A percentile compares a stretch with the other conserved stretches of the same genome.
These are phyloP conservation scores for Coreoperca whiteheadi DNA, from an alignment of 2,113 vertebrate species.

Conservation along the genomic window DNA sequence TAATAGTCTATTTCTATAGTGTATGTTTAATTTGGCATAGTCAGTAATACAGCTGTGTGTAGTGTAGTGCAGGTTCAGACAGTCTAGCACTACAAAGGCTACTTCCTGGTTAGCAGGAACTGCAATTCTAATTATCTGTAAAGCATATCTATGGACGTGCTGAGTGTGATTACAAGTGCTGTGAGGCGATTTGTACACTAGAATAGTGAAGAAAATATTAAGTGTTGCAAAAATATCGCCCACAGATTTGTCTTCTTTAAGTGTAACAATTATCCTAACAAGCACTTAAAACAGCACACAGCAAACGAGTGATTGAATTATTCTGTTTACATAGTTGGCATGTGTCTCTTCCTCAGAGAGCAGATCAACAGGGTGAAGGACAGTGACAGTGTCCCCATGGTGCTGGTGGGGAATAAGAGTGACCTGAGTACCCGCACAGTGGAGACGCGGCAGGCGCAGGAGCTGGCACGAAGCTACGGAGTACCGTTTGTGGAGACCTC, in stretches of 20 bases:
- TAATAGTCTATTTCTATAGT: neutral
- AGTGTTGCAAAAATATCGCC: neutral
- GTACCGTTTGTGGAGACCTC: constrained; percentile 91
- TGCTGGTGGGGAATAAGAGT: constrained; percentile 89
- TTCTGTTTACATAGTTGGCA: too few relatives aligned
- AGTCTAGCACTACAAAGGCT: neutral
- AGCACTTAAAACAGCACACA: too few relatives aligned
- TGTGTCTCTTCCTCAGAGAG: constrained; percentile 77
- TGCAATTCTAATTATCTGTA: neutral
- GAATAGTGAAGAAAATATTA: neutral
- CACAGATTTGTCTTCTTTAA: neutral
- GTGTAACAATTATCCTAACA: neutral
- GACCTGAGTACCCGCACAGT: constrained; percentile 87
- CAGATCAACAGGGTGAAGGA: constrained; percentile 92
- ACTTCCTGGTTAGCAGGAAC: constrained; percentile 37
- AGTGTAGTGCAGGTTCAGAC: neutral
- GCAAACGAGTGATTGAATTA: too few relatives aligned
- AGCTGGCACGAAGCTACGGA: constrained; percentile 86
- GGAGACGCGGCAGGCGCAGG: constrained; percentile 86
- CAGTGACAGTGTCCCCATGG: constrained; percentile 90
- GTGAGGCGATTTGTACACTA: too few relatives aligned
- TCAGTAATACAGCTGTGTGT: neutral
- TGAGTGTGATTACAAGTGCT: neutral
- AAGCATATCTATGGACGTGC: neutral
- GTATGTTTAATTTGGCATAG: neutral